phyloP scores from a whole-genome alignment of 1,140 invertebrate species.

The Prorops nasuta region DNA sequence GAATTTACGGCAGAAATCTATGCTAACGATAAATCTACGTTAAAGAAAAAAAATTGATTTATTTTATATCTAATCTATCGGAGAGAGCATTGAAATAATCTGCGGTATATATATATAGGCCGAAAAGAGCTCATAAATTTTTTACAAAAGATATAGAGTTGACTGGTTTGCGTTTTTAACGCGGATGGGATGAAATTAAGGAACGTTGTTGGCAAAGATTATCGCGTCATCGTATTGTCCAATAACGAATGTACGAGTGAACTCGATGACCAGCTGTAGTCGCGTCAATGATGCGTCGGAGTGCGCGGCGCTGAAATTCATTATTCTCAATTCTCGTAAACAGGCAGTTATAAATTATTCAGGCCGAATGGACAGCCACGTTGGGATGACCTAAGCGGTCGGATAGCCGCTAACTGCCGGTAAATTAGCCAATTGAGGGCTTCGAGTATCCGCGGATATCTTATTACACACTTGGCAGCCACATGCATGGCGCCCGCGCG shows the following conservation, averaged over 20 bases:
- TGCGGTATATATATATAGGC: too few species aligned
- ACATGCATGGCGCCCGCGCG: constrained; percentile 47
- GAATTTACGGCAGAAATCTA: too few species aligned
- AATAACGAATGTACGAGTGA: constrained; percentile 33
- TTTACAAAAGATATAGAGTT: too few species aligned
- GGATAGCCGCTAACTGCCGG: constrained; percentile 55
- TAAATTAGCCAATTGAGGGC: constrained; percentile 59
- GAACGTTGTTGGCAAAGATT: constrained; percentile 14
- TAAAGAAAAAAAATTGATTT: too few species aligned
- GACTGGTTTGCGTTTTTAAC: too few species aligned
- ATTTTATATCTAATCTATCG: too few species aligned
- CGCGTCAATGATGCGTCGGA: constrained; percentile 36
- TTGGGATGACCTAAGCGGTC: constrained; percentile 56
- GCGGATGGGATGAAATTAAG: too few species aligned
- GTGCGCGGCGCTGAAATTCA: constrained; percentile 49
- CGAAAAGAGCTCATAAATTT: too few species aligned
- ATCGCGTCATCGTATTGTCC: constrained; percentile 18
- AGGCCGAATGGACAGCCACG: constrained; percentile 52
- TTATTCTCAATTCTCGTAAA: constrained; percentile 59
- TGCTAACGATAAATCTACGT: too few species aligned
- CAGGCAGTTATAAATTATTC: constrained; percentile 59
- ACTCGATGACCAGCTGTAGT: constrained; percentile 27
- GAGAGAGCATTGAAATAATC: too few species aligned
- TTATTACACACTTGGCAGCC: constrained; percentile 56
- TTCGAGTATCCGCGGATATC: constrained; percentile 60